Conservation (phyloP, 2,888 invertebrate genomes). For the Ochropacha duplaris region DNA sequence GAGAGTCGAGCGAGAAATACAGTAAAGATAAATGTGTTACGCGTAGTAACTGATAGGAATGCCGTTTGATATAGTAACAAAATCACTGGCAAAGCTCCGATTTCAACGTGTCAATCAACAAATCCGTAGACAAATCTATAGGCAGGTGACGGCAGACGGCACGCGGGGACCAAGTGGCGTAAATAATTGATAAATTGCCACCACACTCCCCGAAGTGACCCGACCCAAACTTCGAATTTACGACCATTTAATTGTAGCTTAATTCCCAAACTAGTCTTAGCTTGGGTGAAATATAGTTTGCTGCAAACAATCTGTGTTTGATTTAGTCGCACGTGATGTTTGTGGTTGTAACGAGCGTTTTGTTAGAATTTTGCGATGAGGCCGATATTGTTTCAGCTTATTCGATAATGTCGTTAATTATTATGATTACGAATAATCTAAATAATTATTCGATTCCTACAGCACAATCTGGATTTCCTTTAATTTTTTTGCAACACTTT, state of each 20-base stretch:
- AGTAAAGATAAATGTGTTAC: background rate
- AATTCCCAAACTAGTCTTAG: conserved; percentile 75
- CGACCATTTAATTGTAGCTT: conserved; percentile 81
- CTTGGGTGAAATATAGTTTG: conserved; percentile 68
- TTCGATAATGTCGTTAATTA: background rate
- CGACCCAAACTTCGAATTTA: conserved; percentile 74
- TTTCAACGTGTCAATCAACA: conserved; percentile 46
- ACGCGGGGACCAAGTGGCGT: conserved; percentile 70
- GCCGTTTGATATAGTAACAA: conserved; percentile 4
- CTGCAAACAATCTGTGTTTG: conserved; percentile 23
- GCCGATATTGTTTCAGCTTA: background rate
- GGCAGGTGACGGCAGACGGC: conserved; percentile 58
- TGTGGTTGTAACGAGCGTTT: conserved; percentile 12
- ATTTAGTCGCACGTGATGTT: conserved; percentile 27
- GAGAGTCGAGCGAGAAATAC: no score
- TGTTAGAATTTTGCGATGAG: background rate
- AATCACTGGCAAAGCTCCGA: conserved; percentile 8
- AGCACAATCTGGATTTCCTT: no score
- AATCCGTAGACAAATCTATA: conserved; percentile 37
- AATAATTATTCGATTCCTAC: background rate
- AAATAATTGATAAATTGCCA: conserved; percentile 84
- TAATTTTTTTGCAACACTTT: no score
- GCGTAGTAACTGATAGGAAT: background rate
- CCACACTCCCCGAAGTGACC: conserved; percentile 75
- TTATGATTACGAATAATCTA: background rate